phyloP scores from a whole-genome alignment of 64 coral and sea anemone species.

The Anthopleura sola region DNA sequence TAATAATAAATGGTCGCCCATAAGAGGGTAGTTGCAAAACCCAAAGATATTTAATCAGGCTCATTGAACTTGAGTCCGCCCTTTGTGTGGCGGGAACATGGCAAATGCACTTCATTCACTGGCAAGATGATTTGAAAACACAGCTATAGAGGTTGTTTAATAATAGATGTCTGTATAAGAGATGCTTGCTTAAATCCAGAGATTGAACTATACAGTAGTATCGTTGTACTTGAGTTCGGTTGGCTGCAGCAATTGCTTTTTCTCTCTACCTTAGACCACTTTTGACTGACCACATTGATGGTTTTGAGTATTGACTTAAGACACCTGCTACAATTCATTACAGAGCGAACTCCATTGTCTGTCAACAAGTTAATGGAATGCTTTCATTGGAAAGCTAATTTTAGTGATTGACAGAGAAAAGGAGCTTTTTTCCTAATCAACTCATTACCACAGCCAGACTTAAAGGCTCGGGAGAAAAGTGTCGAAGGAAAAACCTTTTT shows the following conservation, averaged over 20 bases:
- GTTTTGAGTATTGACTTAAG: neutral
- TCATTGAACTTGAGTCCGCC: neutral
- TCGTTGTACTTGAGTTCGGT: neutral
- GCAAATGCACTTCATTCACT: neutral
- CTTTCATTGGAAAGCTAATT: neutral
- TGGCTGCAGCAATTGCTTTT: neutral
- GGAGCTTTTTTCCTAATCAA: neutral
- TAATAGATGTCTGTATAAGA: neutral
- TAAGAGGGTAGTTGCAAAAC: neutral
- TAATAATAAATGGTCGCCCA: neutral
- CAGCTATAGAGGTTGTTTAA: too few relatives aligned
- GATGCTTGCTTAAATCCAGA: neutral
- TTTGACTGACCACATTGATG: neutral
- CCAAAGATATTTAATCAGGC: neutral
- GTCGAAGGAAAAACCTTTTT: neutral
- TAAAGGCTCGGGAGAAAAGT: neutral
- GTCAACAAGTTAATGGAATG: slow-evolving; percentile 16
- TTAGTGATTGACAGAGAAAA: neutral
- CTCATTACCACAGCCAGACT: neutral
- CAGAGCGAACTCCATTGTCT: neutral
- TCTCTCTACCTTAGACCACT: neutral
- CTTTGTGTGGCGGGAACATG: neutral
- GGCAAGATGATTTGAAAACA: neutral
- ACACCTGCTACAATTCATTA: slow-evolving; percentile 5
- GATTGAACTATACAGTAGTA: neutral